Percentiles rank a stretch among this genome's conserved stretches.
phyloP scores from a whole-genome alignment of 1,140 invertebrate species.

The Bombus breviceps region DNA sequence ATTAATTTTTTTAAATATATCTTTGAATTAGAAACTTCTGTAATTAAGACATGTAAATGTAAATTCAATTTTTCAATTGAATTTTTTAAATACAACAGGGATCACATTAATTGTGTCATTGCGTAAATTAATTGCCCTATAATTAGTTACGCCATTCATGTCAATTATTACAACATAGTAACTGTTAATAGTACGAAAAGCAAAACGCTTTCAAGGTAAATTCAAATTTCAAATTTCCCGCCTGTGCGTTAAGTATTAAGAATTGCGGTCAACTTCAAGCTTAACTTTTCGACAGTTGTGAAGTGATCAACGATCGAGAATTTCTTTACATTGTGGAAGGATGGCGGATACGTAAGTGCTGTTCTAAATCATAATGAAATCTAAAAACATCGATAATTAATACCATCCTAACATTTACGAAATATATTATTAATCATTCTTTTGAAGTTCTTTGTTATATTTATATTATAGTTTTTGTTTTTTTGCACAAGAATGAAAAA shows the following conservation, averaged over 20 bases:
- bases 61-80: too few relatives aligned
- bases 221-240: slow-evolving; percentile 28
- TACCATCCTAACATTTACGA: background rate
- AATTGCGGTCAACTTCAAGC: background rate
- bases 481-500: background rate
- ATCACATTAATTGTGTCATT: background rate
- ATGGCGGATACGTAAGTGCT: slow-evolving; percentile 76
- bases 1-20: background rate
- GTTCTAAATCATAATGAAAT: slow-evolving; percentile 57
- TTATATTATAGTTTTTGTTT: slow-evolving; percentile 26
- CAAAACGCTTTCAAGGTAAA: background rate
- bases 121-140: background rate
- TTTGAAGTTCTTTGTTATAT: background rate
- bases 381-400: slow-evolving; percentile 64
- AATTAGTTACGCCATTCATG: background rate
- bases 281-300: background rate
- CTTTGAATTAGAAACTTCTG: slow-evolving; percentile 1
- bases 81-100: slow-evolving; percentile 41
- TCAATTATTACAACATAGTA: background rate
- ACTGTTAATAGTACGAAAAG: background rate
- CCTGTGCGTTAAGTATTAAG: background rate
- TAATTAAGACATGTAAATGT: slow-evolving; percentile 1
- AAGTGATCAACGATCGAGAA: background rate
- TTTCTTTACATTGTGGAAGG: slow-evolving; percentile 64
- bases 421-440: slow-evolving; percentile 10